Conservation (phyloP, 2,888 invertebrate genomes). For the Heliconius erato region DNA sequence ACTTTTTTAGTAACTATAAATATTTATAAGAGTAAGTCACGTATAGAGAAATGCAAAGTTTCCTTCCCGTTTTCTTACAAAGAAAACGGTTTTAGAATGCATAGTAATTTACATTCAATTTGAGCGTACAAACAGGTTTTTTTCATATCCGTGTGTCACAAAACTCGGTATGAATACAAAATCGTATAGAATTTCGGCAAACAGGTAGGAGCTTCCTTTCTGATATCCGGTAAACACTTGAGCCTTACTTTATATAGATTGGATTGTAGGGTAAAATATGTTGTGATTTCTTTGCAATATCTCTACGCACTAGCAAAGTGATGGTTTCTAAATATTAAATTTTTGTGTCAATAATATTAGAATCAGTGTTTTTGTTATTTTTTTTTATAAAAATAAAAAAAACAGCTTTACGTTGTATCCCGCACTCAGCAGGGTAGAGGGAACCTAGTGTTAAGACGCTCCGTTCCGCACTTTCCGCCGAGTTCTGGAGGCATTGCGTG, state of each 20-base stretch:
- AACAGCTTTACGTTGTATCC: too few relatives aligned
- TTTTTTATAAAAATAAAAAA: too few relatives aligned
- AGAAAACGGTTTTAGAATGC: not conserved
- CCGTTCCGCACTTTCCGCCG: too few relatives aligned
- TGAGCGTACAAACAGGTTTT: not conserved
- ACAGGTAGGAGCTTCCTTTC: constrained; percentile 23
- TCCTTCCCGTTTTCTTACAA: constrained; percentile 1
- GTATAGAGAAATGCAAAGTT: not conserved
- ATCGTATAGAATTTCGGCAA: constrained; percentile 27
- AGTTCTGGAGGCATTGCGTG: too few relatives aligned
- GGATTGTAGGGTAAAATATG: constrained; percentile 66
- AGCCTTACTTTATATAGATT: constrained; percentile 68
- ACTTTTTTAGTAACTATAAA: not conserved
- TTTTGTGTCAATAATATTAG: too few relatives aligned
- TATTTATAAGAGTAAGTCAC: constrained; percentile 2
- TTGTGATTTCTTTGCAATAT: constrained; percentile 47
- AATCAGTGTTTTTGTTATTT: too few relatives aligned
- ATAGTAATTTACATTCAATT: constrained; percentile 10
- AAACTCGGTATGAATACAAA: constrained; percentile 20
- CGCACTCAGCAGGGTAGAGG: too few relatives aligned
- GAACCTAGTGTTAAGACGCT: too few relatives aligned
- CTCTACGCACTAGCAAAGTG: too few relatives aligned
- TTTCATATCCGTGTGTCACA: constrained; percentile 8
- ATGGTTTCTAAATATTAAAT: not conserved
- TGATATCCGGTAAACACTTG: constrained; percentile 44